Percentiles rank a stretch among this genome's conserved stretches.
Evolutionary conservation across 2,888 invertebrate genomes (phyloP).

Genomic region (Xestia sexstrigata): DNA sequence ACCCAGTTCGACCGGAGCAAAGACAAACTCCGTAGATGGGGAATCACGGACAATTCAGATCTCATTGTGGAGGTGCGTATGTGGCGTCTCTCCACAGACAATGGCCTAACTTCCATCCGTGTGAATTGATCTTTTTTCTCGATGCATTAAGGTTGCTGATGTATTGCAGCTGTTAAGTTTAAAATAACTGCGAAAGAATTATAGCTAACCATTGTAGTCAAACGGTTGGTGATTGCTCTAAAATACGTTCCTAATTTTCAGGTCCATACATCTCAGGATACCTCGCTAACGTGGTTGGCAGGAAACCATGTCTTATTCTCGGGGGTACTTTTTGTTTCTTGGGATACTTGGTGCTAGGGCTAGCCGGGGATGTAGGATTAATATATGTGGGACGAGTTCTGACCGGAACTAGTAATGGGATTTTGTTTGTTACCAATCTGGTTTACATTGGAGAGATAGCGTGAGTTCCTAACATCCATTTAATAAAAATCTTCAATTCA

Average conservation of each 20-base stretch:
- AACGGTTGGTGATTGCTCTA: not conserved
- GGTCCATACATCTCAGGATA: slow-evolving; percentile 72
- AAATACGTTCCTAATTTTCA: slow-evolving; percentile 53
- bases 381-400: slow-evolving; percentile 65
- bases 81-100: no score
- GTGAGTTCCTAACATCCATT: slow-evolving; percentile 26
- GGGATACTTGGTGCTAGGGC: slow-evolving; percentile 64
- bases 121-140: no score
- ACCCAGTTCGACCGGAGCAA: no score
- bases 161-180: no score
- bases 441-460: slow-evolving; percentile 49
- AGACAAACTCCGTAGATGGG: no score
- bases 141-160: no score
- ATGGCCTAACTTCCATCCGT: no score
- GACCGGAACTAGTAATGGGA: slow-evolving; percentile 28
- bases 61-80: no score
- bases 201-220: not conserved
- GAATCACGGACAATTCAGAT: no score
- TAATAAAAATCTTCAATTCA: no score
- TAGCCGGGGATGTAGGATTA: slow-evolving; percentile 61
- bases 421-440: slow-evolving; percentile 35
- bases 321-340: slow-evolving; percentile 60
- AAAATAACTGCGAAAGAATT: no score
- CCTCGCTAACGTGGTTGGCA: slow-evolving; percentile 70
- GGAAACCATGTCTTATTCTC: slow-evolving; percentile 70